These are phyloP conservation scores for Stenopsyche tienmushanensis DNA, from an alignment of 1,140 invertebrate species.

Conservation along the genomic window DNA sequence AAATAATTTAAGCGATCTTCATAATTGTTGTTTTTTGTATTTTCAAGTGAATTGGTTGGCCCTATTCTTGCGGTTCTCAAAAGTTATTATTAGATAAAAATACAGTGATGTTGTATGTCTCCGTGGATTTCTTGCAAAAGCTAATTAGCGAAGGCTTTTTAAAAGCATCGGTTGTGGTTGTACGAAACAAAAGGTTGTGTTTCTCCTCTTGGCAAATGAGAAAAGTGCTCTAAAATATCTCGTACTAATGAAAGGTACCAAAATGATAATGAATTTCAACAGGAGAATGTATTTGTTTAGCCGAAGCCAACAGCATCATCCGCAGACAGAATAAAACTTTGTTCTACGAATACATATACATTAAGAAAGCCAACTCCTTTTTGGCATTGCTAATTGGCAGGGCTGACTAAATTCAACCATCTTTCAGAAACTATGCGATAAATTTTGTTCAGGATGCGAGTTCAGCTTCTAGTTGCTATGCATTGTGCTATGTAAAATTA, in stretches of 20 bases:
- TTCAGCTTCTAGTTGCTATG: not conserved
- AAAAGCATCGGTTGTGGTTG: constrained; percentile 35
- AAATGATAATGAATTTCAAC: constrained; percentile 36
- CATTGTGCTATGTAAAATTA: not conserved
- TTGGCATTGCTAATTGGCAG: constrained; percentile 29
- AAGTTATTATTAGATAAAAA: constrained; percentile 7
- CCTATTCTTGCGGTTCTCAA: not conserved
- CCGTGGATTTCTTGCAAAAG: constrained; percentile 20
- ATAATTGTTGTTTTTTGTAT: no score
- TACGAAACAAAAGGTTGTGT: constrained; percentile 24
- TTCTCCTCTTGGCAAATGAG: not conserved
- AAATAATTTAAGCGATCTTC: no score
- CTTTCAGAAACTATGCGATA: constrained; percentile 22
- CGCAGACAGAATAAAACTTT: constrained; percentile 32
- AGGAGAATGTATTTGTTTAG: constrained; percentile 25
- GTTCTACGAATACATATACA: not conserved
- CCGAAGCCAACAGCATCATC: constrained; percentile 17
- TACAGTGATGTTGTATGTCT: not conserved
- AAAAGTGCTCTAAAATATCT: constrained; percentile 14
- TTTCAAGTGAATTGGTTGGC: not conserved
- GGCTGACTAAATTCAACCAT: constrained; percentile 31
- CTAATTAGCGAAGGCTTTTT: constrained; percentile 38
- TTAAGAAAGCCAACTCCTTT: constrained; percentile 6
- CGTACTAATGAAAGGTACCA: constrained; percentile 31
- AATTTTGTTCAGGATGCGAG: constrained; percentile 9